A percentile compares a stretch with the other conserved stretches of the same genome.
phyloP scores from a whole-genome alignment of 2,113 vertebrate species.

The Felis catus region DNA sequence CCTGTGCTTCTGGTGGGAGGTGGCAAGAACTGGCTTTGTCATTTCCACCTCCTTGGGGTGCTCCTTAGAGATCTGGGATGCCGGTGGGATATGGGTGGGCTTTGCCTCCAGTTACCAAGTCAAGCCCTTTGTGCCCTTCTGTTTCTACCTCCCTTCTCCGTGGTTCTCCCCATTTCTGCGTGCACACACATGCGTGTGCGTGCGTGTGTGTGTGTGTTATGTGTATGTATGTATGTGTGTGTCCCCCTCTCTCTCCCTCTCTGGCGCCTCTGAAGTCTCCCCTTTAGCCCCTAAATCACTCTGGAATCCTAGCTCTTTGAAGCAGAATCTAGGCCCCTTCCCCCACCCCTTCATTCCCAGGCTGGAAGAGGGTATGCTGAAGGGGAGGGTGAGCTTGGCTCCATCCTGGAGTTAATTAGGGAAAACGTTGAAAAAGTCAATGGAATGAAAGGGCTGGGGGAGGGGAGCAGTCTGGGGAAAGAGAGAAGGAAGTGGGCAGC shows the following conservation, averaged over 20 bases:
- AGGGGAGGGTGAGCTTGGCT: not conserved
- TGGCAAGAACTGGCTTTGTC: not conserved
- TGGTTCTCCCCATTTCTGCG: not conserved
- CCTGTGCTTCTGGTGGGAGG: not conserved
- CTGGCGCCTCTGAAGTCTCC: not conserved
- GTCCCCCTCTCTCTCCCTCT: no score
- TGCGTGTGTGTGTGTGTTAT: not conserved
- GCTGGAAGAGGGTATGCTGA: not conserved
- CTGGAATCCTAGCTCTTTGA: constrained; percentile 32
- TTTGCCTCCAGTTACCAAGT: not conserved
- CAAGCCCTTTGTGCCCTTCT: not conserved
- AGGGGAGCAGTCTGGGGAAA: not conserved
- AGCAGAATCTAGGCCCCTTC: not conserved
- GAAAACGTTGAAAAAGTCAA: constrained; percentile 7
- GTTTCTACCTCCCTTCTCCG: not conserved
- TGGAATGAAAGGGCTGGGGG: not conserved
- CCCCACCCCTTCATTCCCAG: not conserved
- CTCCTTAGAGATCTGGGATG: not conserved
- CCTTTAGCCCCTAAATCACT: constrained; percentile 45
- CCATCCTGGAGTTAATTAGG: constrained; percentile 68
- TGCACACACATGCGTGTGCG: no score
- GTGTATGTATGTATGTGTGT: not conserved
- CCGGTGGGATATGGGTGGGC: not conserved
- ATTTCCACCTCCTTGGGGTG: not conserved
- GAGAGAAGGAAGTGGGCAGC: constrained; percentile 9